A percentile compares a stretch with the other conserved stretches of the same genome.
These are phyloP conservation scores for Meandrina meandrites DNA, from an alignment of 92 coral and sea anemone species.

Conservation along the genomic window DNA sequence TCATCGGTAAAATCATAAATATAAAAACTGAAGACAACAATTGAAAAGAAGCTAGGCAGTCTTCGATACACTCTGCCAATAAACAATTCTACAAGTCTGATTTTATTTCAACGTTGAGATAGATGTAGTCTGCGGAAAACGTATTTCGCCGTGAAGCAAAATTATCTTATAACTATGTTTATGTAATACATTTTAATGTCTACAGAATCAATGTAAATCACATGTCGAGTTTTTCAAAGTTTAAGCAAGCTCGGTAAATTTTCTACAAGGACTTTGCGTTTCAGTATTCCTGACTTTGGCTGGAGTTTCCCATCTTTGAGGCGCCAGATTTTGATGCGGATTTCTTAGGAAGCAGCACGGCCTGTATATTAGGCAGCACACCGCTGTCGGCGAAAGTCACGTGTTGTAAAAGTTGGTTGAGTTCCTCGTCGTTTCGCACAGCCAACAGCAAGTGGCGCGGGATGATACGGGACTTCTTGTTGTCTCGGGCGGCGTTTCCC, in stretches of 20 bases:
- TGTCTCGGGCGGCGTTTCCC: conserved; percentile 69
- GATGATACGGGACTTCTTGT: conserved; percentile 66
- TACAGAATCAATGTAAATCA: background rate
- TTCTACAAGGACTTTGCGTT: background rate
- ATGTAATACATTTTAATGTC: background rate
- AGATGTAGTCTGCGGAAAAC: background rate
- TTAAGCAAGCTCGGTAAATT: background rate
- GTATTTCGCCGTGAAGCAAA: background rate
- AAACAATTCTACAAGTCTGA: background rate
- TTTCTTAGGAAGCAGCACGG: conserved; percentile 61
- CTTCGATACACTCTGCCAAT: background rate
- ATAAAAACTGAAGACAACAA: background rate
- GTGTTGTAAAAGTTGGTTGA: conserved; percentile 60
- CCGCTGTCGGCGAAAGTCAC: conserved; percentile 74
- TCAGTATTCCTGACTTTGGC: conserved; percentile 64
- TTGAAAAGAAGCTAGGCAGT: background rate
- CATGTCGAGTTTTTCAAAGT: background rate
- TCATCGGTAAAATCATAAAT: background rate
- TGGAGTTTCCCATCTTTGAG: conserved; percentile 43
- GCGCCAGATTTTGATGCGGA: conserved; percentile 46
- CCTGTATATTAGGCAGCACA: conserved; percentile 65
- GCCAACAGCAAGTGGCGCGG: conserved; percentile 73
- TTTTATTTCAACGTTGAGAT: too few species aligned
- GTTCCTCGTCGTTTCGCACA: conserved; percentile 68
- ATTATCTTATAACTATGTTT: background rate